Conservation (phyloP, 2,113 vertebrate species). For the Hydrolagus affinis region DNA sequence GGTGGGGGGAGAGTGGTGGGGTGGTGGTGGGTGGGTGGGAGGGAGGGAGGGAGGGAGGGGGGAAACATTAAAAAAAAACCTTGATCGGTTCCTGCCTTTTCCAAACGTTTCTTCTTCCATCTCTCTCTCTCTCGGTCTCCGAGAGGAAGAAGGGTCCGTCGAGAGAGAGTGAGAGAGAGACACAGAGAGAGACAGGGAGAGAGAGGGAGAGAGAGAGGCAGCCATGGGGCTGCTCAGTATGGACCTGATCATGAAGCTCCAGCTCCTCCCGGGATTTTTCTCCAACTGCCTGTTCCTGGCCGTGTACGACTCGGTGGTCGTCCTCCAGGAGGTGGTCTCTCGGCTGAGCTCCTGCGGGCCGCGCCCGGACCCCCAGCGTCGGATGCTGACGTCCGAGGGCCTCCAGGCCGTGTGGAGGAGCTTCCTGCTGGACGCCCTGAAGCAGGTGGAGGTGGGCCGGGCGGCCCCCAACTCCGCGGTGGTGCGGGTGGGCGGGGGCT, state of each 20-base stretch:
- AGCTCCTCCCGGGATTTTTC: slow-evolving; percentile 92
- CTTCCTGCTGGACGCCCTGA: slow-evolving; percentile 89
- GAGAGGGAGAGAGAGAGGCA: slow-evolving; percentile 39
- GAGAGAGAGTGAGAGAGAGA: slow-evolving; percentile 40
- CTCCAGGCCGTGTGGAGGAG: slow-evolving; percentile 91
- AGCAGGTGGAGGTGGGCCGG: slow-evolving; percentile 87
- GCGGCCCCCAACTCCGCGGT: slow-evolving; percentile 89
- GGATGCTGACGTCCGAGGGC: slow-evolving; percentile 89
- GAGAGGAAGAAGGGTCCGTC: background rate
- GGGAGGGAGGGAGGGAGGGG: too few relatives aligned
- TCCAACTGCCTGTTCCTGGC: slow-evolving; percentile 95
- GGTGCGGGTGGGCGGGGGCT: slow-evolving; percentile 62
- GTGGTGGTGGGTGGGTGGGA: too few relatives aligned
- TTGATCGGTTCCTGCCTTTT: background rate
- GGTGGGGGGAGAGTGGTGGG: too few relatives aligned
- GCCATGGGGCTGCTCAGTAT: slow-evolving; percentile 82
- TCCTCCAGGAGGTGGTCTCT: slow-evolving; percentile 80
- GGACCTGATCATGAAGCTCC: slow-evolving; percentile 85
- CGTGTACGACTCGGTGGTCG: slow-evolving; percentile 87
- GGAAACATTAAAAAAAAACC: too few relatives aligned
- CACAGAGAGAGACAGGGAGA: slow-evolving; percentile 15
- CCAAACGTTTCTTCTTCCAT: background rate
- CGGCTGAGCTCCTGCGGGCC: slow-evolving; percentile 69
- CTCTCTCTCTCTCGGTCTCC: slow-evolving; percentile 21
- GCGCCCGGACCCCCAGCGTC: slow-evolving; percentile 73